Base-by-base conservation (phyloP, 2,888 invertebrate genomes). In the Trilocha varians region DNA sequence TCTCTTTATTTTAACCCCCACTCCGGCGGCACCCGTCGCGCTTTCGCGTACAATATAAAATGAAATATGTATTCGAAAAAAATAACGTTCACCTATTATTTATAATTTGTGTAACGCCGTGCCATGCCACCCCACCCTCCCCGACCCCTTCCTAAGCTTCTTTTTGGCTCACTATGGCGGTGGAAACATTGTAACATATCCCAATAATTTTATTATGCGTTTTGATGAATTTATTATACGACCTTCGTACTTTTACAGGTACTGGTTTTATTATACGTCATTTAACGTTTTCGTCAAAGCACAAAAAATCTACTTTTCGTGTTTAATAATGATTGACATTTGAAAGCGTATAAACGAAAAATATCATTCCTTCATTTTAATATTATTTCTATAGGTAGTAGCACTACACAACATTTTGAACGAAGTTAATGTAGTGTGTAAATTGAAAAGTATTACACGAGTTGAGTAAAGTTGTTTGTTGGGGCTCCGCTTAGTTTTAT, bases 1-100 rank as follows among this genome's bases (percentile, higher is more conserved):
- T 79, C 85, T 85, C 83, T 86, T 84, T 87, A 86, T 85, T 84
- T 83, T 80, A 79, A 78, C 80, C 73, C 79, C 79, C 78, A 73
- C 70, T 57, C 71, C 68, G 65, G 65, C 68, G 68, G 70, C 75
- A 64, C 71, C 74, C 66, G 55, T 61, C 57, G 50, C 64, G 62
- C 67, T 65, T 69, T 69, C 68, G 68, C 67, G 68, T 75, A 83
- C 77, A 80, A 79, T 79, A 80, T 78, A 78, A 82, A 84, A 84
- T 84, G 79, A 83, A 80, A 84, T 80, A 84, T 83, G 77, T 83
- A 79, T 83, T 76, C 71, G 72, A 72, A 75, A 74, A 36, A 82
- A 80, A 83, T 79, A 80, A 83, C 76, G 78, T 73, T 75, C 72
- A 69, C 74, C 78, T 83, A 80, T 82, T 80, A 82, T 83, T 82